Base-by-base conservation (phyloP, 2,113 vertebrate species). In the Archocentrus centrarchus region DNA sequence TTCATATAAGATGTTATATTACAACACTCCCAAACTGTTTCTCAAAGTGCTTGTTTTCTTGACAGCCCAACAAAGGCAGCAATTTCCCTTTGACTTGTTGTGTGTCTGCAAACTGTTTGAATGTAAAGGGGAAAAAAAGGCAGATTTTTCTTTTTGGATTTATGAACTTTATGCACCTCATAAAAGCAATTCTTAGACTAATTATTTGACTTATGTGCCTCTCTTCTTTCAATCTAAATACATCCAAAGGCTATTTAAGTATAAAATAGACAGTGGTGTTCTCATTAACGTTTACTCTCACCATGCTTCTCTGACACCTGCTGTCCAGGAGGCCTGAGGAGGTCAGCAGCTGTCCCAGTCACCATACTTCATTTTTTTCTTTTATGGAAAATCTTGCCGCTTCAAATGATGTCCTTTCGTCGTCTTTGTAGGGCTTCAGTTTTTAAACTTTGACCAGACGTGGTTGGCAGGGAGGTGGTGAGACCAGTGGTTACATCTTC, bases 401-500 rank as follows among this genome's bases (percentile, higher is more conserved):
- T 87, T 70, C 81, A 93, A 92, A 84, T 87, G 41, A 79, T 76
- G 70, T 73, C 78, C 62, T 84, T 81, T 92, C 78, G 22, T 80
- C 86, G 85, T 83, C 77, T 81, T 79, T 82, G 50, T 27, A 68
- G 83, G 64, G 73, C 47, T 68, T 39, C 80, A 66, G 50, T 47
- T 88, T 89, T 64, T 88, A 89, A 92, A 89, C 89, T 93, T 86
- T 88, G 87, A 91, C 85, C 87, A 88, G 81, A 77, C 81, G 75
- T 87, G 57, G 68, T 22, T 70, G 53, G 7, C 4, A 37, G 64
- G 59, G 75, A 84, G 81, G 15, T 79, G 66, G 24, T 39, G 63
- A 80, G 41, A 68, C 79, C 85, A 86, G 59, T 86, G 83, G 47
- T 77, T 61, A 32, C 75, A 14, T 80, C 90, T 92, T 63, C 15